A percentile compares a stretch with the other conserved stretches of the same genome.
phyloP scores from a whole-genome alignment of 2,888 invertebrate genomes.

The Acronicta aceris region DNA sequence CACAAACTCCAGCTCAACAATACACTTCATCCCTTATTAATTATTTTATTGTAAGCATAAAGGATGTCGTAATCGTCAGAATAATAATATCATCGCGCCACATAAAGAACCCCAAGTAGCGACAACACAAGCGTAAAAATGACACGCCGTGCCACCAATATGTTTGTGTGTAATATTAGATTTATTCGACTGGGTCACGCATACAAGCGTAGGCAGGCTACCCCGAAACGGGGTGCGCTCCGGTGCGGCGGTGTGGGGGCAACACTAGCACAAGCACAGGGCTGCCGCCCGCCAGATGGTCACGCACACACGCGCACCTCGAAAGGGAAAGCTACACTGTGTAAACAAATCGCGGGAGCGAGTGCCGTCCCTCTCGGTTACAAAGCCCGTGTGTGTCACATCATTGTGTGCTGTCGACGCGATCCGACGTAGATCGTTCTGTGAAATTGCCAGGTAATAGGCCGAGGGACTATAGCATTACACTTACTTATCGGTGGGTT shows the following conservation, averaged over 20 bases:
- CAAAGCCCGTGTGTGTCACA: slow-evolving; percentile 83
- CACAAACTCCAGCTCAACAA: slow-evolving; percentile 82
- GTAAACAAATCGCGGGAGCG: slow-evolving; percentile 86
- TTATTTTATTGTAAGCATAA: slow-evolving; percentile 89
- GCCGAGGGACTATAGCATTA: slow-evolving; percentile 87
- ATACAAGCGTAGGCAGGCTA: slow-evolving; percentile 73
- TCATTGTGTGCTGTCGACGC: slow-evolving; percentile 84
- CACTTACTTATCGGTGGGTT: slow-evolving; percentile 87
- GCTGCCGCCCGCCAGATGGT: slow-evolving; percentile 84
- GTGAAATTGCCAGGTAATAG: slow-evolving; percentile 90
- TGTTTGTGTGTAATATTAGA: slow-evolving; percentile 88
- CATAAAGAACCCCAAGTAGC: slow-evolving; percentile 88
- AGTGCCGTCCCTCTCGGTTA: slow-evolving; percentile 83
- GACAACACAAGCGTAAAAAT: slow-evolving; percentile 89
- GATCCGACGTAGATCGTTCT: slow-evolving; percentile 87
- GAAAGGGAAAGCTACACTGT: slow-evolving; percentile 89
- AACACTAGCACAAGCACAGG: slow-evolving; percentile 75
- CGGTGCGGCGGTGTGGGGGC: slow-evolving; percentile 73
- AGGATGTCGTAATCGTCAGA: slow-evolving; percentile 89
- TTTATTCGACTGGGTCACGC: slow-evolving; percentile 89
- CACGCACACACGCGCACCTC: slow-evolving; percentile 78
- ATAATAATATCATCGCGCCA: slow-evolving; percentile 88
- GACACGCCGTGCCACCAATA: slow-evolving; percentile 86
- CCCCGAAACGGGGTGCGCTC: slow-evolving; percentile 82
- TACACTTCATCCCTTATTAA: slow-evolving; percentile 89